Evolutionary conservation across 2,888 invertebrate species (phyloP).

Genomic region (Ormyrus pomaceus): DNA sequence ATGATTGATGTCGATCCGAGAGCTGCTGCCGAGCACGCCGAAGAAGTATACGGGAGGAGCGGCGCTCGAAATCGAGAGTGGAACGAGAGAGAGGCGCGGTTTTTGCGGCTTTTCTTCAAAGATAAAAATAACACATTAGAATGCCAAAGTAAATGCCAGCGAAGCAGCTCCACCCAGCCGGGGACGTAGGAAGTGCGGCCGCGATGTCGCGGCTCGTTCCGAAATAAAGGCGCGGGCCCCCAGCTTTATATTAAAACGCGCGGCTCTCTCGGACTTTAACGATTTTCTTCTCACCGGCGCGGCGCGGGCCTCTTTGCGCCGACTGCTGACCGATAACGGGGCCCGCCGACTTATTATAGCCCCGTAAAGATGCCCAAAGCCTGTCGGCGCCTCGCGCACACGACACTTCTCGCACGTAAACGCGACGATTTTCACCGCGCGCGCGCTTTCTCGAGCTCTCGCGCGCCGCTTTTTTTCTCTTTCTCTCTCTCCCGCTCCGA

Average conservation of each 20-base stretch:
- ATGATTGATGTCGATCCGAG: slow-evolving; percentile 57
- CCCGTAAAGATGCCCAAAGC: slow-evolving; percentile 42
- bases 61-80: slow-evolving; percentile 18
- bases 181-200: neutral
- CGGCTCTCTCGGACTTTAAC: slow-evolving; percentile 14
- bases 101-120: neutral
- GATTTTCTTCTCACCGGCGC: slow-evolving; percentile 33
- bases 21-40: neutral
- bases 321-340: slow-evolving; percentile 40
- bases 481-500: neutral
- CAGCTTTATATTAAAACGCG: slow-evolving; percentile 20
- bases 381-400: slow-evolving; percentile 33
- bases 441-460: slow-evolving; percentile 26
- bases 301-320: neutral
- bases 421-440: slow-evolving; percentile 24
- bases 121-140: neutral
- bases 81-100: neutral
- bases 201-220: slow-evolving; percentile 20
- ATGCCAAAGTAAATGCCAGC: no score
- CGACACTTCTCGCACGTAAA: neutral
- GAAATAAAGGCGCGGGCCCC: slow-evolving; percentile 22
- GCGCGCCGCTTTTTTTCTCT: neutral
- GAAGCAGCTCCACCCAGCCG: no score
- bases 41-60: neutral
- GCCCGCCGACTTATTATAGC: slow-evolving; percentile 42